Evolutionary conservation across 2,797 vertebrate genomes (phyloP).

Genomic region (Glossophaga mutica): DNA sequence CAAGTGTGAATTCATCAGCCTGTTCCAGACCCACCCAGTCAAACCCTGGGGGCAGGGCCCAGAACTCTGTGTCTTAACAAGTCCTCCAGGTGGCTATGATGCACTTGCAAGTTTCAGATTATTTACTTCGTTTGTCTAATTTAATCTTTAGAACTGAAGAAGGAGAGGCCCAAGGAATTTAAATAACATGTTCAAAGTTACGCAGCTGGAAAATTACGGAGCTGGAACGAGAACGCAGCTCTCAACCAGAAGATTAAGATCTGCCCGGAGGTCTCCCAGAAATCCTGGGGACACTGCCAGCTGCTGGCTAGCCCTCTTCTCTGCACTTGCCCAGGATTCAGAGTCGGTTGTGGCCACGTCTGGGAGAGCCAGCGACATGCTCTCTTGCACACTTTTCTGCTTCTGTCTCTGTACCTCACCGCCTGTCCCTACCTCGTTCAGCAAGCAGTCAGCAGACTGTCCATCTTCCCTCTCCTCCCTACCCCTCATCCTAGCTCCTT

Average conservation of each 20-base stretch:
- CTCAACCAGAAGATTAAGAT: background rate
- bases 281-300: background rate
- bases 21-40: background rate
- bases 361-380: rapidly evolving
- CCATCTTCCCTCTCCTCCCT: background rate
- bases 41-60: background rate
- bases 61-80: background rate
- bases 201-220: background rate
- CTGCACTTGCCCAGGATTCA: background rate
- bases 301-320: background rate
- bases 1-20: background rate
- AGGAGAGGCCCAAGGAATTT: background rate
- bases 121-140: background rate
- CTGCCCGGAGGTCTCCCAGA: background rate
- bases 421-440: background rate
- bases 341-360: background rate
- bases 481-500: background rate
- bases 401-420: background rate
- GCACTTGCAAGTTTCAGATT: background rate
- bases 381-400: background rate
- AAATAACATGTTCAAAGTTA: background rate
- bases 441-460: background rate
- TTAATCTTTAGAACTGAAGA: background rate
- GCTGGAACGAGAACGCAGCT: background rate
- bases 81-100: background rate